Base-by-base conservation (phyloP, 1,140 invertebrate species). In the Drosophila novamexicana region DNA sequence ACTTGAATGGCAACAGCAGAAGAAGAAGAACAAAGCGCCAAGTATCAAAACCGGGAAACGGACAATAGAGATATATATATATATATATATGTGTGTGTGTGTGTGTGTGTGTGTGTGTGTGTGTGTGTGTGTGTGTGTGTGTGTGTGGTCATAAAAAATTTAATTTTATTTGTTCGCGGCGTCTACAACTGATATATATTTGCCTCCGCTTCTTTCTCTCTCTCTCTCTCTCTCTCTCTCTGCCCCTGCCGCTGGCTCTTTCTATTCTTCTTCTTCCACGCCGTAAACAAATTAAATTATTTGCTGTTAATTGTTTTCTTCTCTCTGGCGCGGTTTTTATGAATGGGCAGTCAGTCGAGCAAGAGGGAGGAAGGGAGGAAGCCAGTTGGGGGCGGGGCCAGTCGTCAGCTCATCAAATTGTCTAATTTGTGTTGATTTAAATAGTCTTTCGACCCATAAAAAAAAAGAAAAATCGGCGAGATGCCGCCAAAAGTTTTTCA, bases 221-320 rank as follows among this genome's bases (percentile, higher is more conserved):
- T 8, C 14, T 22, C 10, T 18, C 29, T n/a, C 7, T 44, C 14
- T n/a, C 29, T 12, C 37, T 4, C 39, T n/a, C 32, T 34, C 18
- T 34, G n/a, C 12, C 37, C 14, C 42, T 49, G 45, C n/a, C 32
- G 34, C 18, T 32, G 45, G 44, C 44, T 69, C 18, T 56, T 40
- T 59, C 14, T 54, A 36, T 36, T 42, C 52, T 37, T 36, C 47
- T 57, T 49, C 34, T 32, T 42, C 47, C 45, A 22, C 45, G 79
- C 75, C 67, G 75, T 82, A 82, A 82, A 78, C 79, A 81, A 81
- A 82, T 82, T 82, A 81, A 78, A 75, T 82, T 78, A 78, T 81
- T 82, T 82, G 71, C 66, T 49, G 65, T 71, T 82, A 81, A 82
- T 81, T 82, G 75, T 82, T 82, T 81, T 67, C 50, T 58, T 57